These are phyloP conservation scores for Tinea semifulvella DNA, from an alignment of 2,888 invertebrate genomes.

Conservation along the genomic window DNA sequence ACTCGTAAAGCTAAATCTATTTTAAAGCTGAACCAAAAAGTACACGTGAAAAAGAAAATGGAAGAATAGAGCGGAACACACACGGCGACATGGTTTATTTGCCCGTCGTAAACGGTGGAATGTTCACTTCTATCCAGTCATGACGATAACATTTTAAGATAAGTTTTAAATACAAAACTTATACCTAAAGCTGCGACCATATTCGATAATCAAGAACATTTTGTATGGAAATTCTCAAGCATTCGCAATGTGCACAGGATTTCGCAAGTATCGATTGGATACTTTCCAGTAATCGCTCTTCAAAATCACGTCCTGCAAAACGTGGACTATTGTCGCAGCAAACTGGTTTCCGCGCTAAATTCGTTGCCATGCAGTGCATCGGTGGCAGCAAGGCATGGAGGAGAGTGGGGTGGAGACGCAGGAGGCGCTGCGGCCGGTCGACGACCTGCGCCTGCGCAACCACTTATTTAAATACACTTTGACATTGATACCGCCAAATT, in stretches of 20 bases:
- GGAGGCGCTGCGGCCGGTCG: constrained; percentile 60
- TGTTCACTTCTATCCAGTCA: constrained; percentile 25
- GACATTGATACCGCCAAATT: constrained; percentile 12
- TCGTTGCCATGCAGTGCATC: constrained; percentile 61
- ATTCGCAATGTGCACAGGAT: neutral
- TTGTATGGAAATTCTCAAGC: neutral
- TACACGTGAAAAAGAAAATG: constrained; percentile 1
- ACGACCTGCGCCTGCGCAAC: constrained; percentile 59
- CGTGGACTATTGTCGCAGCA: constrained; percentile 37
- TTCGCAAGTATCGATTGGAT: neutral
- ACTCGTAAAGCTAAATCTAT: no score
- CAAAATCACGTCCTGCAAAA: constrained; percentile 32
- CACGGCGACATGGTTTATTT: constrained; percentile 22
- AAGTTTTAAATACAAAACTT: constrained; percentile 8
- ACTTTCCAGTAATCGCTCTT: constrained; percentile 17
- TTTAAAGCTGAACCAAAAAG: no score
- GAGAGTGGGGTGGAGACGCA: constrained; percentile 48
- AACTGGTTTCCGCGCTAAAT: constrained; percentile 63
- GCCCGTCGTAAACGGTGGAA: constrained; percentile 42
- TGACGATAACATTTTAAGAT: constrained; percentile 16
- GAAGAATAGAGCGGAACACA: constrained; percentile 7
- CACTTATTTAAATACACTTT: constrained; percentile 24
- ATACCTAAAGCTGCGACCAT: neutral
- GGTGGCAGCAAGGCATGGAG: constrained; percentile 41
- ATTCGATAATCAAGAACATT: neutral